These are phyloP conservation scores for Gadopsis marmoratus DNA, from an alignment of 2,797 vertebrate genomes.

Conservation along the genomic window DNA sequence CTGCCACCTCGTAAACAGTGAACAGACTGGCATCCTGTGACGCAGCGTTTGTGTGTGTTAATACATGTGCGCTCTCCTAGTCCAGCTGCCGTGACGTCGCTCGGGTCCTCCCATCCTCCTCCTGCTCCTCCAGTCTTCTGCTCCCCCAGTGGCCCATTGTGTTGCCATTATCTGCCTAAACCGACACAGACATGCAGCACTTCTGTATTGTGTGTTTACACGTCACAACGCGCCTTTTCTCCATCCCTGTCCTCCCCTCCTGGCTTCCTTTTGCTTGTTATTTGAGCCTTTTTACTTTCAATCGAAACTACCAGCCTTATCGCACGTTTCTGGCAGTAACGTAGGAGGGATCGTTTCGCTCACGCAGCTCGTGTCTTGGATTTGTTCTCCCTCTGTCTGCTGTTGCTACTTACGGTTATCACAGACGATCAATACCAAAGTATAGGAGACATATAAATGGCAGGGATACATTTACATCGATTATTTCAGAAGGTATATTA, in stretches of 20 bases:
- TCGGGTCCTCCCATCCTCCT: constrained; percentile 45
- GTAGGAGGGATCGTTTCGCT: not conserved
- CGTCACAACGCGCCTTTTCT: constrained; percentile 5
- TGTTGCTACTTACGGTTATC: constrained; percentile 11
- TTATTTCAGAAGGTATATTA: constrained; percentile 3
- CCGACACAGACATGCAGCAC: constrained; percentile 17
- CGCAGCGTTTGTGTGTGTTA: constrained; percentile 14
- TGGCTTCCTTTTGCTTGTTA: not conserved
- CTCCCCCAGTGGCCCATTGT: constrained; percentile 25
- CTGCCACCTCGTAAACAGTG: not conserved
- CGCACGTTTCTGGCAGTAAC: not conserved
- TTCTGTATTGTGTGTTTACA: constrained; percentile 28
- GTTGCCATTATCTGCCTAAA: constrained; percentile 30
- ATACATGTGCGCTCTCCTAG: constrained; percentile 1
- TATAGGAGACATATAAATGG: constrained; percentile 1
- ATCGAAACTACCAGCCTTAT: not conserved
- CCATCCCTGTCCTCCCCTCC: not conserved
- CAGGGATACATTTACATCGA: not conserved
- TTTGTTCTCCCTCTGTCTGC: constrained; percentile 1
- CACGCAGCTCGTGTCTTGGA: not conserved
- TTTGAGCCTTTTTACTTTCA: constrained; percentile 16
- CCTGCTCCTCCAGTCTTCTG: not conserved
- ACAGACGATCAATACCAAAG: constrained; percentile 27
- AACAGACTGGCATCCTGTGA: constrained; percentile 15
- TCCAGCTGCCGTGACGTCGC: constrained; percentile 56